Percentiles rank a stretch among this genome's conserved stretches.
Conservation (phyloP, 2,113 vertebrate genomes). For the Leuciscus idus region DNA sequence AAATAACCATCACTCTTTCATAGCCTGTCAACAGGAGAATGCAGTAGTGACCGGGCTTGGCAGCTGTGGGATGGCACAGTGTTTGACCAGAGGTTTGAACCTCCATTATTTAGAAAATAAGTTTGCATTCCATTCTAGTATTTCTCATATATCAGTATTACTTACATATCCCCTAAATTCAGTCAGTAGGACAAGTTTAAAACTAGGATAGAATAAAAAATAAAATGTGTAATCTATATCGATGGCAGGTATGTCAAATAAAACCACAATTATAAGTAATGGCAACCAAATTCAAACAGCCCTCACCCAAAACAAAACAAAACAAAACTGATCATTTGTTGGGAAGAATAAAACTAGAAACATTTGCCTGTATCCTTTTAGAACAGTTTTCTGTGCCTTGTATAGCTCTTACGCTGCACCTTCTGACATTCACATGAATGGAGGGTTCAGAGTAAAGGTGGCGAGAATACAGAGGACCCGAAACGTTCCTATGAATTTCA, state of each 20-base stretch:
- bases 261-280: constrained; percentile 54
- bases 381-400: neutral
- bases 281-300: constrained; percentile 51
- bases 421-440: constrained; percentile 54
- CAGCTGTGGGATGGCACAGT: constrained; percentile 78
- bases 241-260: constrained; percentile 46
- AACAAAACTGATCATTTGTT: neutral
- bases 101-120: constrained; percentile 50
- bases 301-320: constrained; percentile 52
- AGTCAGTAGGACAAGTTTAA: constrained; percentile 76
- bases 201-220: constrained; percentile 36
- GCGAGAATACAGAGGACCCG: constrained; percentile 7
- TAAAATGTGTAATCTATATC: constrained; percentile 59
- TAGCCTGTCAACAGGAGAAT: constrained; percentile 50
- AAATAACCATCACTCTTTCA: constrained; percentile 56
- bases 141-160: constrained; percentile 63
- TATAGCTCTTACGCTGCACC: constrained; percentile 49
- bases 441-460: constrained; percentile 21
- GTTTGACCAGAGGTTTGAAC: constrained; percentile 71
- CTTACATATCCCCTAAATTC: constrained; percentile 64
- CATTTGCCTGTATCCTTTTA: neutral
- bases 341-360: neutral
- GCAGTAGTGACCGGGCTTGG: constrained; percentile 68
- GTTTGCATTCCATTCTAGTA: constrained; percentile 58
- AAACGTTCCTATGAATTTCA: constrained; percentile 24